Percentiles rank a stretch among this genome's conserved stretches.
Evolutionary conservation across 2,888 invertebrate species (phyloP).

Genomic region (Acrocera orbiculus): DNA sequence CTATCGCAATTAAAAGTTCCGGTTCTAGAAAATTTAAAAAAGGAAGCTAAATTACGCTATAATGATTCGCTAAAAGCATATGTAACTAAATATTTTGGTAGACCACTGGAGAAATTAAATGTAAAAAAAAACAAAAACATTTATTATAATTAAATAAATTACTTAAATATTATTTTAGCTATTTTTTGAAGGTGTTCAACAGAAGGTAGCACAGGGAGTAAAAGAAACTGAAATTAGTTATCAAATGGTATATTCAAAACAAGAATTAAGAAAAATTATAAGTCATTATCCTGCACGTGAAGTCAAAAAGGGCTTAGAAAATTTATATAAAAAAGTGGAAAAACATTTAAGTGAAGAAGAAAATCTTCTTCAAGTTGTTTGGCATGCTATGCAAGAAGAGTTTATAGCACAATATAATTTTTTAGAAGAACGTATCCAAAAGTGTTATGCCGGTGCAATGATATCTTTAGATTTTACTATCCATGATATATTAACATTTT

Average conservation of each 20-base stretch:
- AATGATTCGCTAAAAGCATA: constrained; percentile 78
- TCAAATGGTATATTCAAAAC: constrained; percentile 93
- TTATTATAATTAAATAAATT: not conserved
- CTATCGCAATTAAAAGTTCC: constrained; percentile 78
- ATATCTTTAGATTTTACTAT: constrained; percentile 89
- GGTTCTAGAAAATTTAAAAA: constrained; percentile 69
- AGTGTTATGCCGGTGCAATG: constrained; percentile 92
- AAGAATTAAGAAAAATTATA: constrained; percentile 86
- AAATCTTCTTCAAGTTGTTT: constrained; percentile 86
- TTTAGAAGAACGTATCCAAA: constrained; percentile 79
- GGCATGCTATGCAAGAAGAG: constrained; percentile 99
- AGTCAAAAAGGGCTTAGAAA: constrained; percentile 84
- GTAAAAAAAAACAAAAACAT: constrained; percentile 34
- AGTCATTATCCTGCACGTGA: constrained; percentile 84
- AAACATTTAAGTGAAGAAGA: constrained; percentile 93
- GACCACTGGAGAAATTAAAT: constrained; percentile 79
- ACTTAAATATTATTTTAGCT: constrained; percentile 37
- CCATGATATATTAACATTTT: constrained; percentile 86
- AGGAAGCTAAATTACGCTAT: constrained; percentile 81
- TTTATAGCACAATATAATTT: constrained; percentile 92
- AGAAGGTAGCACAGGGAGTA: constrained; percentile 81
- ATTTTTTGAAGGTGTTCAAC: constrained; percentile 95
- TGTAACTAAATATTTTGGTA: constrained; percentile 86
- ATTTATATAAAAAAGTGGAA: constrained; percentile 88
- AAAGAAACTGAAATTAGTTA: constrained; percentile 95